Evolutionary conservation across 1,140 invertebrate species (phyloP), one percentile per base, ranked within the genome.

Genomic region (Drosophila trapezifrons): DNA sequence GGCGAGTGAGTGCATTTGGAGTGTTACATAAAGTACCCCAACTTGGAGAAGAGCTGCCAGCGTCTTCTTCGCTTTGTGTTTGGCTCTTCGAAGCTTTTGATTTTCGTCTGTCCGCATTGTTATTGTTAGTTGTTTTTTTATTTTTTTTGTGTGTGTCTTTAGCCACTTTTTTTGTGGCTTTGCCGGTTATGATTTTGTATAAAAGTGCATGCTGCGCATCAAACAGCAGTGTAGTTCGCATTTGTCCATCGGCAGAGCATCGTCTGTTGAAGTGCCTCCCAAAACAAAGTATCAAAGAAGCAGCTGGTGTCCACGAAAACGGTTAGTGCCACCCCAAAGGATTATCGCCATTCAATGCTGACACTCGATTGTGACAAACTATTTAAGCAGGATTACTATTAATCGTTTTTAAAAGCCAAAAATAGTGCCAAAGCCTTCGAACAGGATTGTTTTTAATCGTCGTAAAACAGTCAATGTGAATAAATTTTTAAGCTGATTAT

Each of bases 1-100:
- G 82, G 67, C 82, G 83, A 87, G 84, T 80, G 73, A 87, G 84
- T 87, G 84, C 84, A 87, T 80, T 89, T 77, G 80, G 60, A 80
- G 69, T 71, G 84, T 87, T 87, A 87, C 84, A 84, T 87, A 87
- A 87, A 87, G 70, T 76, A 84, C 57, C 57, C 66, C 57, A 79
- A 83, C 73, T 67, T 20, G 45, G 29, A 58, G 43, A 55, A 62
- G 64, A 79, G 75, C 58, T 71, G 81, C 54, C 70, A 58, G 46
- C 59, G 52, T 52, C 73, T 55, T 66, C 57, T 73, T 60, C 78
- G 59, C 73, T 65, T 67, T 84, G 76, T 79, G 52, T 66, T 76
- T 69, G 73, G 42, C 46, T 69, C 32, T 54, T 54, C 27, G 71
- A 65, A 87, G 83, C 83, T 87, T 86, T 69, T 66, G 65, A 69